Conservation (phyloP, 2,113 vertebrate genomes). For the Gasterosteus aculeatus region DNA sequence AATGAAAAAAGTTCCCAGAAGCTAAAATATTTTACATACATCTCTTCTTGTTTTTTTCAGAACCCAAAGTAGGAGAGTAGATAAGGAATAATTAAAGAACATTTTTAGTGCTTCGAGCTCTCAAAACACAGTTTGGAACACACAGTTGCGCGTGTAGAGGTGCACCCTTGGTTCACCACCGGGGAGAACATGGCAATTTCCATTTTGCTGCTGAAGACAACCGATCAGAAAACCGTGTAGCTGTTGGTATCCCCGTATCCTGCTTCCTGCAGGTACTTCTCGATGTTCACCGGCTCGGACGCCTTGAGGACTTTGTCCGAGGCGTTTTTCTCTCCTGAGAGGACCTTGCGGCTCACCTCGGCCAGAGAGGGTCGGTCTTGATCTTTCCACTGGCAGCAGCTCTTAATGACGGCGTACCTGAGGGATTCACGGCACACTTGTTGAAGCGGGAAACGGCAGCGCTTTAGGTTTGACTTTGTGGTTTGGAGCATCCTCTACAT, state of each 20-base stretch:
- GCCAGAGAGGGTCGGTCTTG: conserved; percentile 77
- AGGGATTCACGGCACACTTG: not conserved
- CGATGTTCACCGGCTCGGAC: conserved; percentile 77
- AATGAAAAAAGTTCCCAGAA: conserved; percentile 8
- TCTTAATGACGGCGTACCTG: conserved; percentile 89
- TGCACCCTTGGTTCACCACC: not conserved
- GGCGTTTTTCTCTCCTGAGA: conserved; percentile 80
- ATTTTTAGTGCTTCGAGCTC: conserved; percentile 6
- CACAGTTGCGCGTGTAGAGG: conserved; percentile 28
- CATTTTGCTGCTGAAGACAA: not conserved
- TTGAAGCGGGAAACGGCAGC: not conserved
- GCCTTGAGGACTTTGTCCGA: conserved; percentile 86
- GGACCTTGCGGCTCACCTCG: conserved; percentile 80
- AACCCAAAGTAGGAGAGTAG: not conserved
- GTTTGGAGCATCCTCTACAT: not conserved
- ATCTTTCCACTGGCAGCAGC: conserved; percentile 90
- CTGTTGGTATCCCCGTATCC: conserved; percentile 77
- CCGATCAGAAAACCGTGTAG: conserved; percentile 80
- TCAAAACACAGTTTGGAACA: not conserved
- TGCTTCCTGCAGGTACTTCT: conserved; percentile 79
- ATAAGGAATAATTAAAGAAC: not conserved
- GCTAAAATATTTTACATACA: not conserved
- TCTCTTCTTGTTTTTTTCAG: not conserved
- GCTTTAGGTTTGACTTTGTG: not conserved
- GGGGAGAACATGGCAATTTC: conserved; percentile 18